Evolutionary conservation across 2,888 invertebrate species (phyloP).

Genomic region (Cheilosia vernalis): DNA sequence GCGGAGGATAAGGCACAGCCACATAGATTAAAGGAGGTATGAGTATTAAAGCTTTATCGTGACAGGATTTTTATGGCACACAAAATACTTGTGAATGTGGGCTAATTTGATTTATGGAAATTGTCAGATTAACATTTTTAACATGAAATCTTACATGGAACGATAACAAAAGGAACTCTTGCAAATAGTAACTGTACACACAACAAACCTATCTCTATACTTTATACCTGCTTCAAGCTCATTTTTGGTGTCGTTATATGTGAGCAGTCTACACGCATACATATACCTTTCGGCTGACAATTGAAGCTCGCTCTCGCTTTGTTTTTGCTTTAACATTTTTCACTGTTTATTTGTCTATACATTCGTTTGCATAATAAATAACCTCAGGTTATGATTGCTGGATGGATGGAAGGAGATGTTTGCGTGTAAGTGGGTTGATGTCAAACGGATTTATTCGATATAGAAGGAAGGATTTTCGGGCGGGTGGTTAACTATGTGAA

Average conservation of each 20-base stretch:
- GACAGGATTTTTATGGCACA: constrained; percentile 53
- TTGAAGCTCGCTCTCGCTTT: constrained; percentile 41
- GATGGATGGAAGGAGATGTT: constrained; percentile 11
- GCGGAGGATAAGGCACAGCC: constrained; percentile 13
- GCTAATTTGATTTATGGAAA: constrained; percentile 77
- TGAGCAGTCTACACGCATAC: not conserved
- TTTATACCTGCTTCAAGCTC: not conserved
- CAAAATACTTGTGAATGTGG: constrained; percentile 71
- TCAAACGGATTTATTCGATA: constrained; percentile 36
- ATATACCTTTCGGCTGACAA: constrained; percentile 19
- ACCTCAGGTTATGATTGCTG: constrained; percentile 42
- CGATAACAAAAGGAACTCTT: constrained; percentile 64
- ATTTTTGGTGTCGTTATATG: not conserved
- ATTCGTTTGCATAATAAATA: constrained; percentile 51
- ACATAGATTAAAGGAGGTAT: constrained; percentile 3
- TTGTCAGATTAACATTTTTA: constrained; percentile 77
- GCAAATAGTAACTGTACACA: constrained; percentile 33
- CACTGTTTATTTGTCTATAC: constrained; percentile 39
- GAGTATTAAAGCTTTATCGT: constrained; percentile 56
- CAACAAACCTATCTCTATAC: not conserved
- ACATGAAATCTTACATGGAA: constrained; percentile 69
- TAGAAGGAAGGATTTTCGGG: constrained; percentile 13
- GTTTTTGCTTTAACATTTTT: constrained; percentile 37
- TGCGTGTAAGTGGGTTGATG: constrained; percentile 31
- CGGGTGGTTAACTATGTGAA: constrained; percentile 34